Evolutionary conservation across 1,140 invertebrate species (phyloP).

Genomic region (Pogonomyrmex californicus): DNA sequence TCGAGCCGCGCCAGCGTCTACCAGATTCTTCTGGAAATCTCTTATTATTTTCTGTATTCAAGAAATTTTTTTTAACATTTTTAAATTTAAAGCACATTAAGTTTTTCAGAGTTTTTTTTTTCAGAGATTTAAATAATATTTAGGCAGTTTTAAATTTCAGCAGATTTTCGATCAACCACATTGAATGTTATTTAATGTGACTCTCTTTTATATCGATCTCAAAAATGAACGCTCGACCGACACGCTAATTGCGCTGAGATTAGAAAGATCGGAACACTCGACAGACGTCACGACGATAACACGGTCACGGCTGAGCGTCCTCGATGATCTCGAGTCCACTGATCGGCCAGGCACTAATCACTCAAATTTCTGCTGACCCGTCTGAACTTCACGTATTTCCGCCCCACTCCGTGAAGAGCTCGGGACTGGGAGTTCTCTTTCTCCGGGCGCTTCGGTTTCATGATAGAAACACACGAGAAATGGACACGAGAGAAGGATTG

Average conservation of each 20-base stretch:
- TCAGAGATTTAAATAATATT: background rate
- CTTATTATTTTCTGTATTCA: background rate
- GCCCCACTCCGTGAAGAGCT: slow-evolving; percentile 60
- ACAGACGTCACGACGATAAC: slow-evolving; percentile 7
- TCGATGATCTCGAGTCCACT: slow-evolving; percentile 48
- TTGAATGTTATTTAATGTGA: background rate
- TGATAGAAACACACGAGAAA: background rate
- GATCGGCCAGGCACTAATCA: slow-evolving; percentile 70
- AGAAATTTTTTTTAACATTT: background rate
- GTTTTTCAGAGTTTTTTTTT: background rate
- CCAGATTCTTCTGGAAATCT: background rate
- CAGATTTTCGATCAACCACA: background rate
- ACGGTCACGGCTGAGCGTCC: slow-evolving; percentile 21
- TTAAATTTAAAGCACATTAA: background rate
- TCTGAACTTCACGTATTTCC: slow-evolving; percentile 17
- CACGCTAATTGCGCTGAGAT: background rate
- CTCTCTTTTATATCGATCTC: background rate
- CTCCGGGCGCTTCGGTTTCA: slow-evolving; percentile 21
- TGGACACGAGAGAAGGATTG: background rate
- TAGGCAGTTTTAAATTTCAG: background rate
- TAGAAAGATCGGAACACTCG: background rate
- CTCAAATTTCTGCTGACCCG: slow-evolving; percentile 61
- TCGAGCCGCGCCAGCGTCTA: background rate
- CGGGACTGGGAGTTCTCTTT: slow-evolving; percentile 37
- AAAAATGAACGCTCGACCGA: background rate